Evolutionary conservation across 2,888 invertebrate genomes (phyloP), one percentile per base, ranked within the genome.

Genomic region (Sacculina carcini): DNA sequence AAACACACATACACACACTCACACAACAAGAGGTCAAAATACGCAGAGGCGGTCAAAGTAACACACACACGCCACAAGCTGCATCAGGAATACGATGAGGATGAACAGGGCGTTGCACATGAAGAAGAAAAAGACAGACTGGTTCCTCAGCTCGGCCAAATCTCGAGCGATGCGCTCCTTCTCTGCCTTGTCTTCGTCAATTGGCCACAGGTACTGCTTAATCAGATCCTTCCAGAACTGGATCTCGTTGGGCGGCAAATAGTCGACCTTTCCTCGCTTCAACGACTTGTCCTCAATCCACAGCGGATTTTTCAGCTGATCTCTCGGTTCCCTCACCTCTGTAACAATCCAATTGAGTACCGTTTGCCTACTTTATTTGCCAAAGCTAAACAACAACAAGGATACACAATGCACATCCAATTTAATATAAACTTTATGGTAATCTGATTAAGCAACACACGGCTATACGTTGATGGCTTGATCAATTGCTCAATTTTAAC

Each of bases 141-240:
- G 66, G 61, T 71, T 70, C 40, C 70, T 58, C 40, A 71, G 59
- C 36, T 67, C 67, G 34, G 62, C 60, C 46, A 71, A 60, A 9
- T 62, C 64, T 7, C 39, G 47, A 36, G 57, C 58, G 38, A 60
- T 55, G 58, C 58, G 56, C 54, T 54, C 86, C 83, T 86, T 78
- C 65, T 87, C 84, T 51, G 80, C 77, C 62, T 85, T 82, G 66
- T 94, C 83, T 60, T 85, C 82, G 62, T 86, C 84, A 60, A 94
- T 81, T 3, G 96, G 96, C 63, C 78, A 82, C 51, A 96, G 72
- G 70, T 98, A 92, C 69, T 89, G 86, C 54, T 82, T 84, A 57
- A 98, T 77, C 51, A 98, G 69, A 60, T 92, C 90, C 63, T 78
- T 81, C 94, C 94, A 98, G 68, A 98, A 98, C 51, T 71, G 70